Evolutionary conservation across 2,113 vertebrate species (phyloP), one percentile per base, ranked within the genome.

Genomic region (Takifugu flavidus): DNA sequence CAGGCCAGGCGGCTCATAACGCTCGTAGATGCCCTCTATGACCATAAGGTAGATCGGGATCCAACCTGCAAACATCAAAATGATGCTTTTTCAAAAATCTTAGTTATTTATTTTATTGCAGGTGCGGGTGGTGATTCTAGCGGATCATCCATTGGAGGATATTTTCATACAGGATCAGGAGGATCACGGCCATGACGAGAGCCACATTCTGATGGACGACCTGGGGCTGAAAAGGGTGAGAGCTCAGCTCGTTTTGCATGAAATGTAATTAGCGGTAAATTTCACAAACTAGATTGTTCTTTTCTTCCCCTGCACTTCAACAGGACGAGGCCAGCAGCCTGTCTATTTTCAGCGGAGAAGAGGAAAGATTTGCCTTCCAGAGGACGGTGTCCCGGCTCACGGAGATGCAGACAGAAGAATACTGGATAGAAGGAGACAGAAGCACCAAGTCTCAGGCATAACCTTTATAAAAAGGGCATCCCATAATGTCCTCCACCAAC

Each of bases 381-480:
- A 93, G 97, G 53, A 98, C 96, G 0, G 14, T 96, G 27, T 99
- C 97, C 14, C 93, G 96, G 0, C 96, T 99, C 53, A 98, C 93
- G 0, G 95, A 98, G 91, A 99, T 99, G 96, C 97, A 99, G 69
- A 95, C 94, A 0, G 96, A 96, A 27, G 92, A 95, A 57, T 98
- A 99, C 74, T 99, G 97, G 97, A 68, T 90, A 5, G 93, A 93
- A 63, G 95, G 95, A 3, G 95, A 96, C 83, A 88, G 96, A 80
- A 94, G 89, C 79, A 64, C 3, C 0, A 86, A 79, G 50, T 26
- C 62, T 1, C 44, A 77, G 20, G 26, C 25, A 34, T 67, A 58
- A 67, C 67, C 3, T 29, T 58, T 20, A 34, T 45, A 59, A 50
- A 55, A 53, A 20, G 25, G 5, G 29, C 29, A 6, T 31, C 7